Evolutionary conservation across 1,140 invertebrate genomes (phyloP).

Genomic region (Halictus rubicundus): DNA sequence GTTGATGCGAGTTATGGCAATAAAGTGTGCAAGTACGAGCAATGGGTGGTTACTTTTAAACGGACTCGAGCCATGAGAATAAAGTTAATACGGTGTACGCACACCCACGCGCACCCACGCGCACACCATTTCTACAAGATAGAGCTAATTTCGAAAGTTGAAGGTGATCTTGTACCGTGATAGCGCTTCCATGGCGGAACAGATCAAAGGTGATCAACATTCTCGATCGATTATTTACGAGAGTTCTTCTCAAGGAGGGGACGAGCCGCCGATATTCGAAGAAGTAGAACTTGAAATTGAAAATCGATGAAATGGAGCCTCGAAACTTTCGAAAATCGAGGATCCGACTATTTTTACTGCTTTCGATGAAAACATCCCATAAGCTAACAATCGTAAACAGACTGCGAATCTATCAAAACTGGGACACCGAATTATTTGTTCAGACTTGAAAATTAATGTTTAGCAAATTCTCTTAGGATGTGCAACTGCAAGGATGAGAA

Average conservation of each 20-base stretch:
- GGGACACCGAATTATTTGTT: too few relatives aligned
- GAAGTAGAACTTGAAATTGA: too few relatives aligned
- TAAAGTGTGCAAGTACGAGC: not conserved
- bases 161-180: conserved; percentile 37
- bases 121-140: conserved; percentile 31
- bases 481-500: too few relatives aligned
- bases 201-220: conserved; percentile 3
- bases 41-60: not conserved
- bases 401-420: too few relatives aligned
- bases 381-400: too few relatives aligned
- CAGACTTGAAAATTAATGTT: too few relatives aligned
- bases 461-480: too few relatives aligned
- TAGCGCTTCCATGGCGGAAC: conserved; percentile 12
- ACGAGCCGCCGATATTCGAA: too few relatives aligned
- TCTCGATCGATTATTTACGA: not conserved
- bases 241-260: not conserved
- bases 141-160: conserved; percentile 45
- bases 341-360: too few relatives aligned
- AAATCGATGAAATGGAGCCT: too few relatives aligned
- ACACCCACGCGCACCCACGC: conserved; percentile 55
- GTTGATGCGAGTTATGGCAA: not conserved
- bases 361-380: too few relatives aligned
- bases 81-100: conserved; percentile 23
- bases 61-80: not conserved
- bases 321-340: too few relatives aligned